Base-by-base conservation (phyloP, 2,113 vertebrate species). In the Turnix velox region DNA sequence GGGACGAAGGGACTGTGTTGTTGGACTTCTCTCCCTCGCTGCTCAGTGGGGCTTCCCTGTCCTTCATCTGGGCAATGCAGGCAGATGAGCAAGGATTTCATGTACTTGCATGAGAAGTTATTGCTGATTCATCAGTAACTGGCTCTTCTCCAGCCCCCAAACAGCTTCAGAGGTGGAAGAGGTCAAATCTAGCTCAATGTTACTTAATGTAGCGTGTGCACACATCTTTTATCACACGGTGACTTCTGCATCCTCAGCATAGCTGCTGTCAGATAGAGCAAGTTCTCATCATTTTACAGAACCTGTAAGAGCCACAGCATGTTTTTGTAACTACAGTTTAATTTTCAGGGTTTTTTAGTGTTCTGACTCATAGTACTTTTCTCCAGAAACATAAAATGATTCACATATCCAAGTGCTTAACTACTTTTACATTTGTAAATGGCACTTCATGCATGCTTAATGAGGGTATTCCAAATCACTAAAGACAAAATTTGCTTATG, bases 361-460 rank as follows among this genome's bases (percentile, higher is more conserved):
- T 95, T 87, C 49, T 94, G 87, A 91, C 67, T 94, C 87, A 92
- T 16, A 89, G 69, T 65, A 17, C 14, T 87, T 92, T 90, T 88
- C 84, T 87, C 45, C 62, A 88, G 73, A 84, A 95, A 77, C 69
- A 86, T 67, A 46, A 93, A 92, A 74, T 95, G 66, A 95, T 95
- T 96, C 90, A 95, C 76, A 69, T 85, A 88, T 30, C 33, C 62
- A 65, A 93, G 79, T 72, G 73, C 88, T 88, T 92, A 85, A 82
- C 82, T 93, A 25, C 18, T 84, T 90, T 92, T 90, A 49, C 76
- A 76, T 93, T 87, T 96, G 82, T 79, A 94, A 93, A 80, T 85
- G 85, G 79, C 54, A 76, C 49, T 93, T 94, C 51, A 62, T 89
- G 84, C 82, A 93, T 85, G 46, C 55, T 81, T 93, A 91, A 91